A percentile compares a stretch with the other conserved stretches of the same genome.
Conservation (phyloP, 2,888 invertebrate genomes). For the Dicyrtoma fusca region DNA sequence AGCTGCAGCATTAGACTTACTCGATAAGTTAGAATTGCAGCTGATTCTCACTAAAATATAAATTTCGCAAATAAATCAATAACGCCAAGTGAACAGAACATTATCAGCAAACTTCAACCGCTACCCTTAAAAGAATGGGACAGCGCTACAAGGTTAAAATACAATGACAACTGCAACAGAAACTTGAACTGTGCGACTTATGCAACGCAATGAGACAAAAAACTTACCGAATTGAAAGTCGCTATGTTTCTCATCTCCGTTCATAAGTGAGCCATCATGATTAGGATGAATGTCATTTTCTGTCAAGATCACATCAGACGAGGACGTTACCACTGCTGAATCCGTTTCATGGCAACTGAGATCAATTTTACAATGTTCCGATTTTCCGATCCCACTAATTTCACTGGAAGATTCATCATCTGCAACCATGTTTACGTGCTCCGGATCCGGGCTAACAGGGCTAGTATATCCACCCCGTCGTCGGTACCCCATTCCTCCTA, state of each 20-base stretch:
- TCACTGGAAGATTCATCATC: constrained; percentile 38
- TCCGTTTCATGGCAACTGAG: constrained; percentile 57
- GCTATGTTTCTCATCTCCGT: constrained; percentile 49
- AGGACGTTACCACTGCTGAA: constrained; percentile 56
- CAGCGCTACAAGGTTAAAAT: no score
- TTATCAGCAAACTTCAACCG: no score
- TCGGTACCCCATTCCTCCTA: constrained; percentile 34
- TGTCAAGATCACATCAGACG: constrained; percentile 54
- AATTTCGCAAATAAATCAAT: neutral
- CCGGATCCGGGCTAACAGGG: constrained; percentile 43
- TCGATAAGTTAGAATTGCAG: constrained; percentile 25
- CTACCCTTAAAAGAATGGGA: no score
- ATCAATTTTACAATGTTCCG: constrained; percentile 55
- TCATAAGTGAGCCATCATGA: constrained; percentile 43
- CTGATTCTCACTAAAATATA: constrained; percentile 23
- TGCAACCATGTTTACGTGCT: constrained; percentile 38
- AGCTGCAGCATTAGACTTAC: constrained; percentile 35
- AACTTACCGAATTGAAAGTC: constrained; percentile 51
- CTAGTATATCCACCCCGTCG: constrained; percentile 39
- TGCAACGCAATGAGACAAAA: neutral
- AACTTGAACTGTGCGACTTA: neutral
- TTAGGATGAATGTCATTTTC: constrained; percentile 47
- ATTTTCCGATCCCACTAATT: constrained; percentile 41
- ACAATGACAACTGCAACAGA: no score
- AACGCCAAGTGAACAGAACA: no score